These are phyloP conservation scores for Boulengeromyrus knoepffleri DNA, from an alignment of 2,113 vertebrate species.

Conservation along the genomic window DNA sequence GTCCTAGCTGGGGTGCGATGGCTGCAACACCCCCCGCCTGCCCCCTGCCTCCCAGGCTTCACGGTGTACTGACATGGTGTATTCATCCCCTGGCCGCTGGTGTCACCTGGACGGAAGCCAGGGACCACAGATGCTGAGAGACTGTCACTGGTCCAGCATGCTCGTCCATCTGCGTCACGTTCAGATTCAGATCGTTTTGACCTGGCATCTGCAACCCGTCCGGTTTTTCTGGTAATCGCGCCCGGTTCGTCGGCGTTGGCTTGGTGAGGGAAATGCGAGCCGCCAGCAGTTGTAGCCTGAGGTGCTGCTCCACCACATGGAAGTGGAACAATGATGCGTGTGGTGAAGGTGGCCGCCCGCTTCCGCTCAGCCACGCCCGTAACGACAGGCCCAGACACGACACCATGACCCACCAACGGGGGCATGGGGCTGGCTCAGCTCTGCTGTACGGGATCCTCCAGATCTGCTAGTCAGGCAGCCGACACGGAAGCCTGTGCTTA, in stretches of 20 bases:
- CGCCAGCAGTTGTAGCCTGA: background rate
- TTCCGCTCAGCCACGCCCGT: background rate
- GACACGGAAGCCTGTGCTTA: background rate
- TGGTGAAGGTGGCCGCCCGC: background rate
- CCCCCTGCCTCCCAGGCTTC: background rate
- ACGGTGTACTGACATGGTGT: background rate
- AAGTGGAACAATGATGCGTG: background rate
- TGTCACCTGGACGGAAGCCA: background rate
- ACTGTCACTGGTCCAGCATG: background rate
- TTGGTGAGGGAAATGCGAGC: background rate
- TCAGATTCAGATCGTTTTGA: background rate
- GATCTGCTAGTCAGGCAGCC: background rate
- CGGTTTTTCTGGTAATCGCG: background rate
- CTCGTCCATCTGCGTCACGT: background rate
- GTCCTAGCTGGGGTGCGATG: background rate
- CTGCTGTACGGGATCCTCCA: background rate
- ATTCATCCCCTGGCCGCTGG: background rate
- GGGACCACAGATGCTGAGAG: background rate
- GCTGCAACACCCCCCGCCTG: background rate
- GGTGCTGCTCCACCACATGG: background rate
- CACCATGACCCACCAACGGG: background rate
- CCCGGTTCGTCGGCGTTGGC: background rate
- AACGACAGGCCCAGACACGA: background rate
- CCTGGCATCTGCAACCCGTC: background rate
- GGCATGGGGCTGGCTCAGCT: background rate